Evolutionary conservation across 1,140 invertebrate genomes (phyloP), one percentile per base, ranked within the genome.

Genomic region (Trichonephila inaurata): DNA sequence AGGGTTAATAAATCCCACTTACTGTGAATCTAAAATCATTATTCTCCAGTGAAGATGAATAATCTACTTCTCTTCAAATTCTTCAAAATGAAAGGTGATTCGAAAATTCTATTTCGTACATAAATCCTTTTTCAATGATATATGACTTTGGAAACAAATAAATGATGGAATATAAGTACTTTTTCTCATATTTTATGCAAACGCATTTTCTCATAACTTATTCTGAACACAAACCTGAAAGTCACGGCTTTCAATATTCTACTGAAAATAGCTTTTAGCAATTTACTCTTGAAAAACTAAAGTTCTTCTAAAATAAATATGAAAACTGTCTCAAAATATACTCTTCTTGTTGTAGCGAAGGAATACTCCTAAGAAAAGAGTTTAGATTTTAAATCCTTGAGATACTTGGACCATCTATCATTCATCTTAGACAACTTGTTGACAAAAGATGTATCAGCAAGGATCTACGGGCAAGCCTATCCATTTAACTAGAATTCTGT

Each of bases 391-490:
- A 88, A 81, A 81, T 91, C 89, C 72, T 62, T 18, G 8, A 28
- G 58, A 51, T 58, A 61, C 44, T 82, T 61, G 72, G 60, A 72
- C 72, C 44, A 91, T 91, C 89, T 91, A 82, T 91, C 89, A 91
- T 82, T 91, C 89, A 82, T 81, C 51, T 61, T 61, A 91, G 89
- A 91, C 89, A 91, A 91, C 89, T 82, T 82, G 69, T 91, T 91
- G 89, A 82, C 69, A 91, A 91, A 81, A 77, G 89, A 81, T 82
- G 60, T 82, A 91, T 88, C 86, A 64, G 86, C 83, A 51, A 64
- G 86, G 86, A 88, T 88, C 86, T 88, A 14, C 40, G 14, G 69
- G 18, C 88, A 24, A n/a, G 64, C 19, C 88, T 69, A 89, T 89
- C 88, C 33, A 89, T 89, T 89, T 89, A 89, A 89, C 64, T 24